phyloP scores from a whole-genome alignment of 2,113 vertebrate species.

The Centropristis striata region DNA sequence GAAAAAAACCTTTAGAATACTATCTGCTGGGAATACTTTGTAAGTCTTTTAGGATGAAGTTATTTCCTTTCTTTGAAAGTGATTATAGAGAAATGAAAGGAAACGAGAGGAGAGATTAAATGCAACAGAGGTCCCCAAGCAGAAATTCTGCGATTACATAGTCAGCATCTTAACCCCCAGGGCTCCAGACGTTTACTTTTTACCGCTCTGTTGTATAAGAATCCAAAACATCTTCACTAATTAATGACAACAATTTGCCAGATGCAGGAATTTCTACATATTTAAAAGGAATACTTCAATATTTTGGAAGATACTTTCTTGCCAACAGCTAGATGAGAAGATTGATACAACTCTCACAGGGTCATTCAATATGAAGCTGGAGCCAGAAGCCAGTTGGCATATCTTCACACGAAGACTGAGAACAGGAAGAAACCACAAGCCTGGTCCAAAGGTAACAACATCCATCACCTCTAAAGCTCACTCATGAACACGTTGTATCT shows the following conservation, averaged over 20 bases:
- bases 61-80: not conserved
- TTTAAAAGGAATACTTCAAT: not conserved
- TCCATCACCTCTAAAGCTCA: not conserved
- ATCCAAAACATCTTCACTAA: not conserved
- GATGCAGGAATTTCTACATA: not conserved
- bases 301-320: not conserved
- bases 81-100: not conserved
- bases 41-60: too few relatives aligned
- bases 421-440: not conserved
- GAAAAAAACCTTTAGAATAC: too few relatives aligned
- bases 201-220: not conserved
- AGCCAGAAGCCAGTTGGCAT: not conserved
- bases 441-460: not conserved
- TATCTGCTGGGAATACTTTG: too few relatives aligned
- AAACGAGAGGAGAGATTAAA: not conserved
- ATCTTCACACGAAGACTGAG: not conserved
- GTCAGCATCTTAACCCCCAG: not conserved
- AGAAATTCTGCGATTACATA: not conserved
- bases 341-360: too few relatives aligned
- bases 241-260: not conserved
- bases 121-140: not conserved
- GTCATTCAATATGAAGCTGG: not conserved
- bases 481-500: not conserved
- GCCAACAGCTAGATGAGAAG: not conserved
- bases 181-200: not conserved